Percentiles rank a stretch among this genome's conserved stretches.
phyloP scores from a whole-genome alignment of 2,888 invertebrate species.

The Cetonia aurata region DNA sequence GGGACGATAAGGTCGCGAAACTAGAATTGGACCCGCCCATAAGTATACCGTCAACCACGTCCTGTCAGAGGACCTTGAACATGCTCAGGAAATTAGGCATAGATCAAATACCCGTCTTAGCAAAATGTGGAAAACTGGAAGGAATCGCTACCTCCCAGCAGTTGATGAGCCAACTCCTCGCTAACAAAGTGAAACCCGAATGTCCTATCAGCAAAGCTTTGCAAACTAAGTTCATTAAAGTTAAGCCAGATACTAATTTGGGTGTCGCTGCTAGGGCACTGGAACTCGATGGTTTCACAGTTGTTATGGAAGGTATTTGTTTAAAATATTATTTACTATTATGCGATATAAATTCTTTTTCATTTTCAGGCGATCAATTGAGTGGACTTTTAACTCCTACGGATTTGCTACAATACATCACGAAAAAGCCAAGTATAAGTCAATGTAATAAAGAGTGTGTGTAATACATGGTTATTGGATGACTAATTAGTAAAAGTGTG shows the following conservation, averaged over 20 bases:
- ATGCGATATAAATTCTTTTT: no score
- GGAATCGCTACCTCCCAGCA: slow-evolving; percentile 81
- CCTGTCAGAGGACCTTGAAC: slow-evolving; percentile 78
- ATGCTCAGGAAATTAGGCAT: slow-evolving; percentile 75
- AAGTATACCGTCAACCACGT: slow-evolving; percentile 71
- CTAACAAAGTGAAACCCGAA: slow-evolving; percentile 71
- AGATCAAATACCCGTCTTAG: slow-evolving; percentile 77
- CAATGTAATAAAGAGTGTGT: slow-evolving; percentile 9
- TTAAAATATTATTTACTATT: slow-evolving; percentile 2
- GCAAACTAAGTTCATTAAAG: slow-evolving; percentile 80
- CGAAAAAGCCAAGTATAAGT: slow-evolving; percentile 51
- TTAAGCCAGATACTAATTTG: slow-evolving; percentile 76
- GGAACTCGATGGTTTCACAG: slow-evolving; percentile 83
- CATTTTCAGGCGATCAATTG: slow-evolving; percentile 62
- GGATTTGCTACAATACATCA: slow-evolving; percentile 76
- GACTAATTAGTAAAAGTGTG: no score
- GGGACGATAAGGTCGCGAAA: slow-evolving; percentile 74
- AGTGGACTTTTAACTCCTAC: slow-evolving; percentile 80
- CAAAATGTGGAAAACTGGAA: slow-evolving; percentile 70
- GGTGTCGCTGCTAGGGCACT: slow-evolving; percentile 83
- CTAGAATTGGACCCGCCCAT: slow-evolving; percentile 72
- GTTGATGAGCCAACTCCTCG: slow-evolving; percentile 76
- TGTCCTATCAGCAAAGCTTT: slow-evolving; percentile 77
- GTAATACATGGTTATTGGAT: background rate
- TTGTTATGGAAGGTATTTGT: slow-evolving; percentile 70